Conservation (phyloP, 1,140 invertebrate genomes). For the Zaprionus ornatus region DNA sequence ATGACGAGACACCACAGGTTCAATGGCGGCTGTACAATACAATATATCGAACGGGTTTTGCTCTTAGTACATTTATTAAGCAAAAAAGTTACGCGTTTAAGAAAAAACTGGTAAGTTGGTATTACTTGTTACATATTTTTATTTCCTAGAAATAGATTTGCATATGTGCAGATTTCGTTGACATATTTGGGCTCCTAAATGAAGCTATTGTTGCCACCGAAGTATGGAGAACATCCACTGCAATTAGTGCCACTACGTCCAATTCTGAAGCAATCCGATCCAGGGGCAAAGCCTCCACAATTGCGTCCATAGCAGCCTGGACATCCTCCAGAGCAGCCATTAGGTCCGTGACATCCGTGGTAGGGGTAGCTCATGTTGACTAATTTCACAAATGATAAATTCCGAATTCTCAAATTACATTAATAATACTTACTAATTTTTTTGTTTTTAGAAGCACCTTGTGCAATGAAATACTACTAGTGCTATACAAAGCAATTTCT, state of each 20-base stretch:
- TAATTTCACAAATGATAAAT: not conserved
- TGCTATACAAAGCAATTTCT: not conserved
- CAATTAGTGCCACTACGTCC: not conserved
- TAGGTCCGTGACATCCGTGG: not conserved
- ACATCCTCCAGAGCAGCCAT: not conserved
- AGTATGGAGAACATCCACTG: not conserved
- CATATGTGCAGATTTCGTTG: too few relatives aligned
- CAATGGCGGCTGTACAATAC: too few relatives aligned
- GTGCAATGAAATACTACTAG: not conserved
- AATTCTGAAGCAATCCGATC: not conserved
- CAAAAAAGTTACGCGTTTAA: too few relatives aligned
- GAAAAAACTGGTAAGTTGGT: fast-evolving
- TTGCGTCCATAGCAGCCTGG: not conserved
- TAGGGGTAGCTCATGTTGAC: not conserved
- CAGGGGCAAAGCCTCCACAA: not conserved
- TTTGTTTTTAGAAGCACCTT: not conserved
- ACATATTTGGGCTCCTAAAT: not conserved
- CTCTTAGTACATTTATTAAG: too few relatives aligned
- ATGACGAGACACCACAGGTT: too few relatives aligned
- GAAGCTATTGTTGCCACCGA: not conserved
- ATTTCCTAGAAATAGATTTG: too few relatives aligned
- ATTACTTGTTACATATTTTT: too few relatives aligned
- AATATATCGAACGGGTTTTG: too few relatives aligned
- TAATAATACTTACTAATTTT: too few relatives aligned
- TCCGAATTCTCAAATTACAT: too few relatives aligned